phyloP scores from a whole-genome alignment of 2,888 invertebrate species.

The Eristalis intricaria region DNA sequence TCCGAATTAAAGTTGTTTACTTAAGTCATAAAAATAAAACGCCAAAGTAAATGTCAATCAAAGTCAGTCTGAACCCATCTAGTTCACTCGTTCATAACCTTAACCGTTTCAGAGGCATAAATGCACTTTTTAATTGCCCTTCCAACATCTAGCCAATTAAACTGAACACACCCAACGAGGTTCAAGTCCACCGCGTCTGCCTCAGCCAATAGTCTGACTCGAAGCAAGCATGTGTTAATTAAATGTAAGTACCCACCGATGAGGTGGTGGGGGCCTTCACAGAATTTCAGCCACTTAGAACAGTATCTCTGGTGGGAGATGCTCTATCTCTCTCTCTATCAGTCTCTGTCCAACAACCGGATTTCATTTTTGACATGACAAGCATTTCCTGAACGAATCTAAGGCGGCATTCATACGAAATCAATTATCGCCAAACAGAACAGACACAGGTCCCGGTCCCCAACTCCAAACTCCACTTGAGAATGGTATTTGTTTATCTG shows the following conservation, averaged over 20 bases:
- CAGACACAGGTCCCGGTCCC: neutral
- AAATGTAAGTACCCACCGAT: slow-evolving; percentile 33
- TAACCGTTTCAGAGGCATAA: neutral
- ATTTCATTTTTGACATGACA: slow-evolving; percentile 35
- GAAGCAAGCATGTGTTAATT: slow-evolving; percentile 57
- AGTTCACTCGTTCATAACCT: neutral
- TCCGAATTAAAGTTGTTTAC: too few species aligned
- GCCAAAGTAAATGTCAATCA: neutral
- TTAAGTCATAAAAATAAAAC: neutral
- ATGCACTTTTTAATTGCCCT: slow-evolving; percentile 39
- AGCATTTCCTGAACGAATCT: slow-evolving; percentile 43
- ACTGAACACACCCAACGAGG: slow-evolving; percentile 9
- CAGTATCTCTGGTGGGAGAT: slow-evolving; percentile 34
- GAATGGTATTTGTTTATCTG: slow-evolving; percentile 7
- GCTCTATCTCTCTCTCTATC: neutral
- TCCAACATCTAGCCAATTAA: slow-evolving; percentile 30
- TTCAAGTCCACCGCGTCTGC: neutral
- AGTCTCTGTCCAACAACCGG: slow-evolving; percentile 19
- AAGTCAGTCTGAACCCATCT: neutral
- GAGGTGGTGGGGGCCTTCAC: slow-evolving; percentile 25
- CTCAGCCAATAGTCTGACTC: slow-evolving; percentile 36
- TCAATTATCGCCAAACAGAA: slow-evolving; percentile 15
- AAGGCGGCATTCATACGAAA: slow-evolving; percentile 17
- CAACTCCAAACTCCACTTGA: neutral
- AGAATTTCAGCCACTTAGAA: slow-evolving; percentile 17